A percentile compares a stretch with the other conserved stretches of the same genome.
Evolutionary conservation across 2,888 invertebrate genomes (phyloP).

Genomic region (Rhyacophila evoluta): DNA sequence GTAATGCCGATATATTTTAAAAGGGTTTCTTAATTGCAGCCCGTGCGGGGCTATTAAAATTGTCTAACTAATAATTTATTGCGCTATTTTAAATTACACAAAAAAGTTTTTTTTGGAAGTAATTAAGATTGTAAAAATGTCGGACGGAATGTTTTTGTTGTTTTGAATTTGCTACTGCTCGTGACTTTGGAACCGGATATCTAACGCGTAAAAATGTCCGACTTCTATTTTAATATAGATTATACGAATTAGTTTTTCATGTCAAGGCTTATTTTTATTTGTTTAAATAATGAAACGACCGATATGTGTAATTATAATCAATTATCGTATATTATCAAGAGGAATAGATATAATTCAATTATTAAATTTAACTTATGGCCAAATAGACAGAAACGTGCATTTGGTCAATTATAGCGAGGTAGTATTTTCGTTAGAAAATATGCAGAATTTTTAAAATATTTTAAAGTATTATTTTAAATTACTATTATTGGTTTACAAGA

Average conservation of each 20-base stretch:
- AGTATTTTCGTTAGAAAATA: too few species aligned
- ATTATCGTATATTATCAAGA: not conserved
- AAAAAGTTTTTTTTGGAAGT: conserved; percentile 11
- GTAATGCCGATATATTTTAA: conserved; percentile 10
- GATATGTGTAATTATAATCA: not conserved
- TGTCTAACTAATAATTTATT: conserved; percentile 15
- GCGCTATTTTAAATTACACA: not conserved
- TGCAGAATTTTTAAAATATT: too few species aligned
- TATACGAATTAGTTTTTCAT: not conserved
- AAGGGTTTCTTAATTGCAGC: conserved; percentile 19
- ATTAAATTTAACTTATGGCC: not conserved
- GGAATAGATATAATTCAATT: not conserved
- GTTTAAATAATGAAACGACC: not conserved
- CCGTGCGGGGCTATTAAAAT: conserved; percentile 13
- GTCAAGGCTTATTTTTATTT: not conserved
- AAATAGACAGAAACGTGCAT: not conserved
- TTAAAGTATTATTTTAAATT: too few species aligned
- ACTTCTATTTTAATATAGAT: not conserved
- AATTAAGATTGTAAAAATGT: not conserved
- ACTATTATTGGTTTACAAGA: too few species aligned
- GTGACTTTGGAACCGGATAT: conserved; percentile 17
- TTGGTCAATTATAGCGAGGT: too few species aligned
- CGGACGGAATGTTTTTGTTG: not conserved
- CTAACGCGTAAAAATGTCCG: not conserved
- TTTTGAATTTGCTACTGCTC: not conserved